phyloP scores from a whole-genome alignment of 1,140 invertebrate species.

The Pseudomyrmex flavicornis region DNA sequence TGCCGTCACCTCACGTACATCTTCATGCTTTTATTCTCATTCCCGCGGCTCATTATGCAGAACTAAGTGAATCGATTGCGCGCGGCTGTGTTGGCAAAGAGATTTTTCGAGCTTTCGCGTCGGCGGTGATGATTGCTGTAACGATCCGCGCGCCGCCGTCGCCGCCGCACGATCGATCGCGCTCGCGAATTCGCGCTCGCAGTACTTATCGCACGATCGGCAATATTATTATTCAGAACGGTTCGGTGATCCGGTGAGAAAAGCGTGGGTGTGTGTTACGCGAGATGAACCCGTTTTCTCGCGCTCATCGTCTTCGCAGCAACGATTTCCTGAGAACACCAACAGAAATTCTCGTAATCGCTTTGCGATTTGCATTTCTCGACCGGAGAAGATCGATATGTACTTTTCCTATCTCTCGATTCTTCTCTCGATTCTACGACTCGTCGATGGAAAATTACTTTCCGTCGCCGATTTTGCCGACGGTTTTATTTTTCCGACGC shows the following conservation, averaged over 20 bases:
- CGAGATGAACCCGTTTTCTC: conserved; percentile 44
- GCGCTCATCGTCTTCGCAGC: conserved; percentile 52
- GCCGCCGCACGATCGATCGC: conserved; percentile 50
- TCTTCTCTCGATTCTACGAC: neutral
- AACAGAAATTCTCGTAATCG: conserved; percentile 66
- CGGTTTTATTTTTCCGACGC: conserved; percentile 29
- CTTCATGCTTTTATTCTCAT: conserved; percentile 61
- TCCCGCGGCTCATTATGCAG: conserved; percentile 72
- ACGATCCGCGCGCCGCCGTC: neutral
- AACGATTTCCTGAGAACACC: conserved; percentile 49
- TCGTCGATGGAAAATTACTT: conserved; percentile 51
- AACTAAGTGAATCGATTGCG: conserved; percentile 66
- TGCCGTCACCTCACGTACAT: neutral
- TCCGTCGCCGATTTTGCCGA: conserved; percentile 1
- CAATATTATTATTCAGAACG: conserved; percentile 31
- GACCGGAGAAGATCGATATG: conserved; percentile 48
- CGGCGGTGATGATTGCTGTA: conserved; percentile 48
- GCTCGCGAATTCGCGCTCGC: conserved; percentile 45
- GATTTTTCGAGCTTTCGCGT: conserved; percentile 19
- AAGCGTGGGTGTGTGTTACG: conserved; percentile 62
- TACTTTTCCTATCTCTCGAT: conserved; percentile 54
- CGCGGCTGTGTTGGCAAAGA: conserved; percentile 8
- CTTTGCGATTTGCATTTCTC: conserved; percentile 62
- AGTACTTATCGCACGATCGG: conserved; percentile 31
- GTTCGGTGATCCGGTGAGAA: conserved; percentile 27